These are phyloP conservation scores for Corbicula japonica DNA, from an alignment of 2,888 invertebrate species.

Conservation along the genomic window DNA sequence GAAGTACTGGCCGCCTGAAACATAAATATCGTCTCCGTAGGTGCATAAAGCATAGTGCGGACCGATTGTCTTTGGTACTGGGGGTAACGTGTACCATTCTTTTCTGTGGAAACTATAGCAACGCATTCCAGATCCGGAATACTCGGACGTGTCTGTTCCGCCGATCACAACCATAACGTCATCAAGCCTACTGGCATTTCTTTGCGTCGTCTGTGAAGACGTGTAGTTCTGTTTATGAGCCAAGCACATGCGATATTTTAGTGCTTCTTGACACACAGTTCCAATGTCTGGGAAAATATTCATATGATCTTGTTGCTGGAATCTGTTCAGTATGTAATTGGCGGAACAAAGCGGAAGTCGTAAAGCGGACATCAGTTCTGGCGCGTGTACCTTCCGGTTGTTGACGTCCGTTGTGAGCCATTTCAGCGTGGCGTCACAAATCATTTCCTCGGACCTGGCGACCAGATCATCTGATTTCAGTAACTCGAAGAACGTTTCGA, in stretches of 20 bases:
- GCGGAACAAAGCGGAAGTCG: constrained; percentile 20
- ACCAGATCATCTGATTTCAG: constrained; percentile 94
- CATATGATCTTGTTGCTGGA: constrained; percentile 3
- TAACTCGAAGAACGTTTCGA: constrained; percentile 92
- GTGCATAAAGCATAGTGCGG: constrained; percentile 24
- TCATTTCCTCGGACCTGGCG: constrained; percentile 92
- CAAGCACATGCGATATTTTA: constrained; percentile 16
- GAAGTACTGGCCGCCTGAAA: constrained; percentile 31
- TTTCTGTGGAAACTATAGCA: constrained; percentile 20
- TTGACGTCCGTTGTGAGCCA: constrained; percentile 89
- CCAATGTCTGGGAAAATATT: background rate
- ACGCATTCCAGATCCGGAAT: constrained; percentile 26
- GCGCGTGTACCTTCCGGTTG: background rate
- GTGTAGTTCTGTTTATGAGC: constrained; percentile 25
- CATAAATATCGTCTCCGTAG: constrained; percentile 27
- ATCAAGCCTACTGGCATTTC: constrained; percentile 6
- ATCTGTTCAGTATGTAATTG: constrained; percentile 21
- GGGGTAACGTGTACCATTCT: constrained; percentile 20
- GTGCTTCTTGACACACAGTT: constrained; percentile 6
- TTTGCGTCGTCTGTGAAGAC: constrained; percentile 24
- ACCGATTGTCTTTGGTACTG: constrained; percentile 21
- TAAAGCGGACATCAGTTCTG: constrained; percentile 11
- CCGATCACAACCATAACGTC: constrained; percentile 36
- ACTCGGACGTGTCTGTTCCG: constrained; percentile 29
- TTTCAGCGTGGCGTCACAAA: constrained; percentile 91